Evolutionary conservation across 1,140 invertebrate species (phyloP).

Genomic region (Papilio machaon): DNA sequence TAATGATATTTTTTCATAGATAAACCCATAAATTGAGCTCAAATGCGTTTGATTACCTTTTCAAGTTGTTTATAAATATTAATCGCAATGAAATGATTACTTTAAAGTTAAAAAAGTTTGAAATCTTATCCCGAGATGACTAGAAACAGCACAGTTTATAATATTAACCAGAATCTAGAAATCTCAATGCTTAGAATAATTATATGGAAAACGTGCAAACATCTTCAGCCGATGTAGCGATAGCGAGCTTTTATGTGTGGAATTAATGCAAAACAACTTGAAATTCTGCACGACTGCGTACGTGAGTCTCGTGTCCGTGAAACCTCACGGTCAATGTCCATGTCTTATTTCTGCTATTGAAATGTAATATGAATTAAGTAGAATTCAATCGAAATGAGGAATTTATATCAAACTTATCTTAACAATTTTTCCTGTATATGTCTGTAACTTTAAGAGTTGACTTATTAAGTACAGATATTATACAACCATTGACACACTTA

Average conservation of each 20-base stretch:
- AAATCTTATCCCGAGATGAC: background rate
- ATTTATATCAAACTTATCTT: no score
- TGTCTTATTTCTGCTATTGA: constrained; percentile 1
- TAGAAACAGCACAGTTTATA: background rate
- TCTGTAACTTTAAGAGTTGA: no score
- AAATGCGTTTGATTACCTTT: no score
- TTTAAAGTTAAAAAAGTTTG: background rate
- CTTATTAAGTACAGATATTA: no score
- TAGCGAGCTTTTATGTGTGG: constrained; percentile 33
- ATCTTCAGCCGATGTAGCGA: background rate
- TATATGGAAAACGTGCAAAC: constrained; percentile 18
- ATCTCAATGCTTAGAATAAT: background rate
- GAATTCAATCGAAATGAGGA: no score
- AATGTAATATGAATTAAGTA: background rate
- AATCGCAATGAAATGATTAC: no score
- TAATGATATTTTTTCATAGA: no score
- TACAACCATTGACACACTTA: no score
- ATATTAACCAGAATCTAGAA: background rate
- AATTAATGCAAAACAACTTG: constrained; percentile 38
- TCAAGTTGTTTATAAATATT: no score
- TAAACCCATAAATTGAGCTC: no score
- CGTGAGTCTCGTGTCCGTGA: background rate
- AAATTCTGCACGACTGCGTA: constrained; percentile 22
- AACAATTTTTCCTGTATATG: no score
- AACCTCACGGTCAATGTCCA: constrained; percentile 29